These are phyloP conservation scores for Catocala fraxini DNA, from an alignment of 2,888 invertebrate genomes.

Conservation along the genomic window DNA sequence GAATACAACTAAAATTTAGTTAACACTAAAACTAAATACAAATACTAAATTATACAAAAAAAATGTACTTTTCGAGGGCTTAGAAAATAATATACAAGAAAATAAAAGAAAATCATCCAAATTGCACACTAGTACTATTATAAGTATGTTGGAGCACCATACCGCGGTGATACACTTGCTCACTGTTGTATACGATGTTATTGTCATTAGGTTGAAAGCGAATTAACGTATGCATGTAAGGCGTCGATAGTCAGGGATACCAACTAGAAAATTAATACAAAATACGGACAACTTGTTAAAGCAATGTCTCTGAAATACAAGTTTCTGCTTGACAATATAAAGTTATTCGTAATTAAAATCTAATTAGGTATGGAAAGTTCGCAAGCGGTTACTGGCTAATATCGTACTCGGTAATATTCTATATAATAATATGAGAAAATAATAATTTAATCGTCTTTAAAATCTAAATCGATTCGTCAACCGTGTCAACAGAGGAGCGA, in stretches of 20 bases:
- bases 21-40: constrained; percentile 50
- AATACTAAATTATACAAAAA: constrained; percentile 43
- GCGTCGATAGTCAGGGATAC: too few species aligned
- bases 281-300: too few species aligned
- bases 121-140: constrained; percentile 54
- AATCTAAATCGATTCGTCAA: constrained; percentile 58
- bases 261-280: too few species aligned
- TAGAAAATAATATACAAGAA: constrained; percentile 48
- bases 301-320: not conserved
- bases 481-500: constrained; percentile 62
- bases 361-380: constrained; percentile 49
- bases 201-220: constrained; percentile 31
- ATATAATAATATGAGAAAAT: constrained; percentile 54
- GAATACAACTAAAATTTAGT: constrained; percentile 48
- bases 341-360: constrained; percentile 1
- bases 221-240: not conserved
- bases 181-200: constrained; percentile 23
- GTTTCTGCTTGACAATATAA: constrained; percentile 1
- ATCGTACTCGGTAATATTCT: constrained; percentile 44
- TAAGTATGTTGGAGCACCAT: constrained; percentile 42
- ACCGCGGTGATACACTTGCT: constrained; percentile 32
- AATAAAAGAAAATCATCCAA: constrained; percentile 49
- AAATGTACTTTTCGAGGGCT: constrained; percentile 51
- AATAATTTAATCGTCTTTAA: constrained; percentile 72
- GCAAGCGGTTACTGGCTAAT: constrained; percentile 50